Evolutionary conservation across 2,113 vertebrate genomes (phyloP).

Genomic region (Dendropsophus ebraccatus): DNA sequence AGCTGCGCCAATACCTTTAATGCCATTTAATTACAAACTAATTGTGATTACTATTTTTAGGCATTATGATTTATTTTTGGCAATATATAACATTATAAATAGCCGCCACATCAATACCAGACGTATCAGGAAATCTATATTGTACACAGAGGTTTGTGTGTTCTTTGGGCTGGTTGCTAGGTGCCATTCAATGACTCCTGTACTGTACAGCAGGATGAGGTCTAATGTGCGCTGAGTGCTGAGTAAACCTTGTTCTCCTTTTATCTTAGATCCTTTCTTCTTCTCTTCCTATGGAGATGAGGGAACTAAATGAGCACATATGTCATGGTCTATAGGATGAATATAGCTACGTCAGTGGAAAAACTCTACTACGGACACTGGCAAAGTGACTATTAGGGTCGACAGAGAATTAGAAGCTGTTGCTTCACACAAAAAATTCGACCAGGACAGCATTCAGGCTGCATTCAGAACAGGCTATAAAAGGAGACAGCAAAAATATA

Average conservation of each 20-base stretch:
- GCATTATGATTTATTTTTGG: neutral
- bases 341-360: slow-evolving; percentile 23
- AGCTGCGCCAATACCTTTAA: neutral
- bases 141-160: neutral
- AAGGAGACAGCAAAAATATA: neutral
- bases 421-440: neutral
- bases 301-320: neutral
- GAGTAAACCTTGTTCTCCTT: neutral
- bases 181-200: neutral
- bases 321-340: neutral
- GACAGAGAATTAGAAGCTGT: neutral
- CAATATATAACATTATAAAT: neutral
- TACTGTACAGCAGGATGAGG: neutral
- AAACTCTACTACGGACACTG: neutral
- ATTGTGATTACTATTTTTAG: neutral
- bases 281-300: neutral
- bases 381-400: neutral
- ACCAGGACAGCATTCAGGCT: neutral
- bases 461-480: neutral
- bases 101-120: neutral
- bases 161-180: neutral
- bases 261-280: slow-evolving; percentile 32
- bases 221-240: slow-evolving; percentile 29
- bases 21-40: neutral
- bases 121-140: neutral